Conservation (phyloP, 2,797 vertebrate species). For the Vultur gryphus region DNA sequence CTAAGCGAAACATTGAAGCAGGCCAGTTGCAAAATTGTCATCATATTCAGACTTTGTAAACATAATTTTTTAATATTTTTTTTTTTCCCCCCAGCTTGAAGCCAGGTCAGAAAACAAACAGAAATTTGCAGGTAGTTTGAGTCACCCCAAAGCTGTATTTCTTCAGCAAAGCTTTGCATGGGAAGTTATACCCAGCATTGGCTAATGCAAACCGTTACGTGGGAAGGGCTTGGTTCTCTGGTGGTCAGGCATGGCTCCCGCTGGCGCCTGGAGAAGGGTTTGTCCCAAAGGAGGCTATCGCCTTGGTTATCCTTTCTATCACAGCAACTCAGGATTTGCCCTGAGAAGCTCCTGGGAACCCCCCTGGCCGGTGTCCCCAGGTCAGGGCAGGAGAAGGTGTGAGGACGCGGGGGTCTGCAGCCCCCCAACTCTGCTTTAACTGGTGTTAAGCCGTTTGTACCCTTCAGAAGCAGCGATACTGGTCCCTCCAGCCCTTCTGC, state of each 20-base stretch:
- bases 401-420: rapidly evolving
- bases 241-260: neutral
- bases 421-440: neutral
- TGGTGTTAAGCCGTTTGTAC: neutral
- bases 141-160: neutral
- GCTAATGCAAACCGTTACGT: neutral
- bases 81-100: neutral
- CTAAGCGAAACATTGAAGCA: neutral
- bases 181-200: neutral
- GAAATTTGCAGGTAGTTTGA: neutral
- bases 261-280: neutral
- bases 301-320: neutral
- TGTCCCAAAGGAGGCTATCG: neutral
- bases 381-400: neutral
- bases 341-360: neutral
- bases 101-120: neutral
- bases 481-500: neutral
- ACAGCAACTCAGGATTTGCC: neutral
- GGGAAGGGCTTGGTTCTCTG: neutral
- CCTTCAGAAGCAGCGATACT: neutral
- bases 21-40: neutral
- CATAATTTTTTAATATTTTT: neutral
- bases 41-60: neutral
- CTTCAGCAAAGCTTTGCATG: neutral
- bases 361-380: neutral